Evolutionary conservation across 2,113 vertebrate species (phyloP).

Genomic region (Formicarius rufipectus): DNA sequence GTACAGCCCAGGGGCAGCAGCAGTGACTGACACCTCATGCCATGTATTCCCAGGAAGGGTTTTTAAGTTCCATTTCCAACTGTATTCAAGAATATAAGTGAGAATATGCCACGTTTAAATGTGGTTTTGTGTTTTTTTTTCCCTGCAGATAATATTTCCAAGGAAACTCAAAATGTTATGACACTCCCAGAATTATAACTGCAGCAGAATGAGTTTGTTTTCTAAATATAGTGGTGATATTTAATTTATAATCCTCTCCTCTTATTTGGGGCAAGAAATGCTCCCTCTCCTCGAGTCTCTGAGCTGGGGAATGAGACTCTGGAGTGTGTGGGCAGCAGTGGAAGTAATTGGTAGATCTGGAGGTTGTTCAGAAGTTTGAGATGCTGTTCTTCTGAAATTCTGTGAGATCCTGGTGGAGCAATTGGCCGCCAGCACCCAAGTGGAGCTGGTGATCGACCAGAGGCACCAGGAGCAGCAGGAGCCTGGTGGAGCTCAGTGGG

Average conservation of each 20-base stretch:
- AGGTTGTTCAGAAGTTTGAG: neutral
- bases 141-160: neutral
- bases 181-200: neutral
- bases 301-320: neutral
- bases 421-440: neutral
- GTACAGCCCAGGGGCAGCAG: neutral
- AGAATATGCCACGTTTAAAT: neutral
- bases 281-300: neutral
- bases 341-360: neutral
- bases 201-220: neutral
- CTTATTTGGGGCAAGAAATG: conserved; percentile 22
- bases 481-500: neutral
- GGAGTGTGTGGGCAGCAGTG: neutral
- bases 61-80: neutral
- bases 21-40: neutral
- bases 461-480: neutral
- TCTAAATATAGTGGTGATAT: conserved; percentile 26
- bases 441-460: neutral
- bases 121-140: neutral
- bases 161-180: conserved; percentile 19
- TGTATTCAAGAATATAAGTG: neutral
- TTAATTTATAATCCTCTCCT: conserved; percentile 4
- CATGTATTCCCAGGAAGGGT: neutral
- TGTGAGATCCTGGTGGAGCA: neutral
- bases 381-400: neutral